Evolutionary conservation across 2,888 invertebrate species (phyloP).

Genomic region (Melanotus villosus): DNA sequence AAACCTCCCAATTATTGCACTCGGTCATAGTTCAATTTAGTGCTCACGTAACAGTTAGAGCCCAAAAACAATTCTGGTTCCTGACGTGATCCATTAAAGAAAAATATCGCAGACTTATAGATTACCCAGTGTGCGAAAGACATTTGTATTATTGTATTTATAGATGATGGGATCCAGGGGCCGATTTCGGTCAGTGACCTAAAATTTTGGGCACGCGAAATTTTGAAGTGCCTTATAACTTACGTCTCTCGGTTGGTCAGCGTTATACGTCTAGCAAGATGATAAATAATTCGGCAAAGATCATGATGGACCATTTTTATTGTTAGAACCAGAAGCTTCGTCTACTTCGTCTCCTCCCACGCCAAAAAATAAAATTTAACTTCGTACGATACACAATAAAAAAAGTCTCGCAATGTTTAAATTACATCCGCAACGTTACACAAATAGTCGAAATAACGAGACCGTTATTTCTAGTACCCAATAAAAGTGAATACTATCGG

Average conservation of each 20-base stretch:
- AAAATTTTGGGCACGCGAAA: slow-evolving; percentile 10
- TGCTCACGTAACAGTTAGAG: slow-evolving; percentile 1
- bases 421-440: background rate
- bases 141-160: slow-evolving; percentile 11
- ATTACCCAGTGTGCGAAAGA: background rate
- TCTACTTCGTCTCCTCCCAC: slow-evolving; percentile 5
- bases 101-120: background rate
- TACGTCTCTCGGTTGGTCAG: too few relatives aligned
- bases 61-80: background rate
- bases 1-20: slow-evolving; percentile 5
- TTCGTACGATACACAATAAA: too few relatives aligned
- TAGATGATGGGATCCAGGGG: background rate
- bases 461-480: slow-evolving; percentile 20
- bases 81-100: slow-evolving; percentile 15
- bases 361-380: too few relatives aligned
- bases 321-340: too few relatives aligned
- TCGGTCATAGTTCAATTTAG: slow-evolving; percentile 18
- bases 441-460: slow-evolving; percentile 17
- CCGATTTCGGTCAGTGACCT: slow-evolving; percentile 27
- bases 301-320: slow-evolving; percentile 1
- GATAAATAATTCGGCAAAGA: slow-evolving; percentile 3
- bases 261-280: background rate
- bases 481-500: slow-evolving; percentile 31
- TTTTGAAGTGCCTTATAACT: too few relatives aligned
- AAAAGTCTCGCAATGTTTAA: background rate